These are phyloP conservation scores for Noctua janthe DNA, from an alignment of 2,888 invertebrate genomes.

Conservation along the genomic window DNA sequence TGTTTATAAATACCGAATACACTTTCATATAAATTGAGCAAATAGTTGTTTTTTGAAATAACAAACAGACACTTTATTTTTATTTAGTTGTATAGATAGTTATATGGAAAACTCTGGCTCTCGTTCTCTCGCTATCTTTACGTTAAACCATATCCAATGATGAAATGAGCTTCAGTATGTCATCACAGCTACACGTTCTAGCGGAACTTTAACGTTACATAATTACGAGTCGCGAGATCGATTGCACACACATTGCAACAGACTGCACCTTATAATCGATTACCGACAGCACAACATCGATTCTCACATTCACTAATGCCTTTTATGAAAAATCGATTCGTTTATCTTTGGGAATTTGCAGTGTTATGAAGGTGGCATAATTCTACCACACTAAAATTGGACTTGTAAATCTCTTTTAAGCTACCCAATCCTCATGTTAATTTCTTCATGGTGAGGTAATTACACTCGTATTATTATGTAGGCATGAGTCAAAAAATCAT, in stretches of 20 bases:
- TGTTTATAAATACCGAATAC: too few relatives aligned
- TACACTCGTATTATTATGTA: background rate
- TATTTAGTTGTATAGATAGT: too few relatives aligned
- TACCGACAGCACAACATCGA: slow-evolving; percentile 29
- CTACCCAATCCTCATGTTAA: background rate
- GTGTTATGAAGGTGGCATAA: background rate
- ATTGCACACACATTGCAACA: slow-evolving; percentile 57
- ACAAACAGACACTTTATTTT: too few relatives aligned
- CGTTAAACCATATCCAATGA: slow-evolving; percentile 26
- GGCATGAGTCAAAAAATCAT: background rate
- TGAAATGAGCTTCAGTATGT: slow-evolving; percentile 46
- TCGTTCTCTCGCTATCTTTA: slow-evolving; percentile 9
- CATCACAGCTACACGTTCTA: slow-evolving; percentile 52
- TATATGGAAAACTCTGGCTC: slow-evolving; percentile 2
- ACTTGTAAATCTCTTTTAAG: background rate
- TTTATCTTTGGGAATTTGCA: background rate
- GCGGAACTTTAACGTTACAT: slow-evolving; percentile 47
- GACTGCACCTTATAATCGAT: slow-evolving; percentile 45
- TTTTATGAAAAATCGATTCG: slow-evolving; percentile 16
- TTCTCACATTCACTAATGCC: slow-evolving; percentile 35
- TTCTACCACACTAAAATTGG: background rate
- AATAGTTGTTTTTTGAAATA: too few relatives aligned
- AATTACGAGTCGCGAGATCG: slow-evolving; percentile 44
- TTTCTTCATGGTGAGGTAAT: background rate
- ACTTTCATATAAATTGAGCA: too few relatives aligned